A percentile compares a stretch with the other conserved stretches of the same genome.
Evolutionary conservation across 2,888 invertebrate species (phyloP).

Genomic region (Aphodius granarius): DNA sequence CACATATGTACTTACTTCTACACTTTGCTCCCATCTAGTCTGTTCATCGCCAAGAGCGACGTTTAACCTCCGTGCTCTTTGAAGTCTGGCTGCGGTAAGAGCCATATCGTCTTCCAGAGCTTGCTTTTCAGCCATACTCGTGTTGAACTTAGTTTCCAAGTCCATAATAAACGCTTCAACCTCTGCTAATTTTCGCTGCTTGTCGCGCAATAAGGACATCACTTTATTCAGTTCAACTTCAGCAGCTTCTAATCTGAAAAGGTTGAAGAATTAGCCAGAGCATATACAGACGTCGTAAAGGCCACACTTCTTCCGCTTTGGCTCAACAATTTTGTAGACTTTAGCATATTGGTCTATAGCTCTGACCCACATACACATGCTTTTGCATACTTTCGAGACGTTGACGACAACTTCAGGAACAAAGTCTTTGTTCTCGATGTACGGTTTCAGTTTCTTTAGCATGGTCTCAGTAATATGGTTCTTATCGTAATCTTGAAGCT

Average conservation of each 20-base stretch:
- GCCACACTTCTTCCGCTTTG: conserved; percentile 76
- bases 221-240: conserved; percentile 75
- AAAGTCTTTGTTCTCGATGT: conserved; percentile 85
- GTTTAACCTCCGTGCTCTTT: conserved; percentile 81
- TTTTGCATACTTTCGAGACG: conserved; percentile 85
- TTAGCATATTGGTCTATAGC: conserved; percentile 89
- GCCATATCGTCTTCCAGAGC: conserved; percentile 74
- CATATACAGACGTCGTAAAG: not conserved
- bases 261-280: not conserved
- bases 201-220: conserved; percentile 73
- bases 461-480: conserved; percentile 79
- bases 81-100: conserved; percentile 75
- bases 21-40: conserved; percentile 78
- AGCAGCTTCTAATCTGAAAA: conserved; percentile 72
- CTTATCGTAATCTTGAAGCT: conserved; percentile 82
- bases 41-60: conserved; percentile 87
- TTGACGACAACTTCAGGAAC: conserved; percentile 81
- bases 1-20: conserved; percentile 56
- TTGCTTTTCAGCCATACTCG: conserved; percentile 74
- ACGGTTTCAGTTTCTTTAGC: conserved; percentile 78
- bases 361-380: conserved; percentile 90
- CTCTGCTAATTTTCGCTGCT: conserved; percentile 79
- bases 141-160: conserved; percentile 66
- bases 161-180: conserved; percentile 71
- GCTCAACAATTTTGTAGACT: conserved; percentile 84